Evolutionary conservation across 37 sponge, comb jelly and placozoan genomes (phyloP), one percentile per base, ranked within the genome.

Genomic region (Tethya wilhelma): DNA sequence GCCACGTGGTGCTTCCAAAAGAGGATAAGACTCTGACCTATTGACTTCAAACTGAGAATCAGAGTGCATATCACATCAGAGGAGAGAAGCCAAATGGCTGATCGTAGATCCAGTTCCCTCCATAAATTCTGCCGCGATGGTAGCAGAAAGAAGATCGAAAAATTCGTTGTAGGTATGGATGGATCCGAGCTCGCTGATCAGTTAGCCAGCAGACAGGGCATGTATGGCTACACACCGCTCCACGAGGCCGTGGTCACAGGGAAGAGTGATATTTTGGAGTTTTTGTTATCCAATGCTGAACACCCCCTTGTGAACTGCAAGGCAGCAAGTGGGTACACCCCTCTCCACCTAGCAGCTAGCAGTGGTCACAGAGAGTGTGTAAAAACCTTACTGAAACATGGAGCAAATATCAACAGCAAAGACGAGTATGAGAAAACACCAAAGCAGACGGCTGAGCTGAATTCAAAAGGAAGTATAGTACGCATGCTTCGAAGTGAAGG

Each of bases 191-290:
- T 83, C 19, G 55, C 43, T 11, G 86, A 58, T 0, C 41, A 38
- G 45, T 67, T 90, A 37, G 59, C 71, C 0, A 55, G 64, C 38
- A 55, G 71, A 1, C 71, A 70, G 20, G 93, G 93, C 0, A 86
- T 85, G 30, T 93, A 77, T 53, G 93, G 93, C 20, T 93, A 93
- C 79, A 89, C 93, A 22, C 93, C 93, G 4, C 86, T 93, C 20
- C 93, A 93, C 65, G 93, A 93, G 67, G 89, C 93, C 17, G 71
- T 36, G 29, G 73, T 49, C 38, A 69, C 55, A 19, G 91, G 91
- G 37, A 69, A 87, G 14, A 1, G 19, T 2, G 34, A 74, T 25
- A 77, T 80, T 2, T 38, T 87, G 68, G 69, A 86, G 36, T 66
- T 55, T 36, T 43, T 87, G 28, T 70, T 87, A 38, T 19, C 28